Base-by-base conservation (phyloP, 2,888 invertebrate genomes). In the Drosophila bunnanda region DNA sequence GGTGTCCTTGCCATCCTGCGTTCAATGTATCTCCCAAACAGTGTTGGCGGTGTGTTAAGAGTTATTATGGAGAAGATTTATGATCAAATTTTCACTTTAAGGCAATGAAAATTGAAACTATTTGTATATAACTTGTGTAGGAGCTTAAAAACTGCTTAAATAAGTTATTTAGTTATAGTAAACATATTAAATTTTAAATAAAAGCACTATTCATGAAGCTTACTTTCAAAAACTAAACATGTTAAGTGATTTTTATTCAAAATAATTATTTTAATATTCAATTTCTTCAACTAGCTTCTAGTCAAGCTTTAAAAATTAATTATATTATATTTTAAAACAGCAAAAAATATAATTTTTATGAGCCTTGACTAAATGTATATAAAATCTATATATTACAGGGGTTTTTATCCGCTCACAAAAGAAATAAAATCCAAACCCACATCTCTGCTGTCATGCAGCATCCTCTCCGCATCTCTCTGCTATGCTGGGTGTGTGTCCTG, bases 401-500 rank as follows among this genome's bases (percentile, higher is more conserved):
- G 4, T 0, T n/a, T 10, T 44, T 44, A 28, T 0, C 1, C 25
- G 9, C n/a, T 22, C 46, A 1, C n/a, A 15, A 28, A 38, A 15
- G n/a, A 55, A 50, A 43, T 15, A 32, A n/a, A 56, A 56, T 41
- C 57, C 34, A 15, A 25, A 9, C 10, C n/a, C 50, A n/a, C 64
- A 65, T 9, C 64, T n/a, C 64, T 65, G 62, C 25, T 32, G 3
- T 28, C 25, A 28, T 22, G 32, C 38, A 39, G 55, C 53, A 34
- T 65, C 53, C 52, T 20, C 57, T 36, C 20, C 6, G 17, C 9
- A 3, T 20, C 3, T 0, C 32, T 50, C 8, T 9, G 39, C 32
- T 30, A 2, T 38, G 8, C 32, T 48, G 48, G 67, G 52, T 65
- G 52, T 58, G 50, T 56, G 67, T 55, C 74, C 77, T 72, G 75